Conservation (phyloP, 2,888 invertebrate genomes). For the Myathropa florea region DNA sequence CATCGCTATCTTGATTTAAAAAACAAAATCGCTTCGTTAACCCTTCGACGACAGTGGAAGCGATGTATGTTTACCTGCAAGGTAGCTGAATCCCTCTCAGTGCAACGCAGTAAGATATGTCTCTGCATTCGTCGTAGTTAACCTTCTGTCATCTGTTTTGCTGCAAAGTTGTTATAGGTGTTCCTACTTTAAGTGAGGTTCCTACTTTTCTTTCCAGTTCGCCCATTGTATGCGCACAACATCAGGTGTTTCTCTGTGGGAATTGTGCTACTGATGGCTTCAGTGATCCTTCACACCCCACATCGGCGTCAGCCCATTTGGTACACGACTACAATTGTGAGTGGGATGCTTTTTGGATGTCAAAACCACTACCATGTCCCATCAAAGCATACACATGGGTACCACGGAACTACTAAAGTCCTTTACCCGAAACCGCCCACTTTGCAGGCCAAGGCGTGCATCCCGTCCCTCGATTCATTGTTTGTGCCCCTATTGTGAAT, state of each 20-base stretch:
- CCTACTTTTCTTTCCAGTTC: background rate
- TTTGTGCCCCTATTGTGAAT: background rate
- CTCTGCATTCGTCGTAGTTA: too few species aligned
- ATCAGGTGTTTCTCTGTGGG: background rate
- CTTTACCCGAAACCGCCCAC: background rate
- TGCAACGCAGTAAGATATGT: background rate
- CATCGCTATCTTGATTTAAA: background rate
- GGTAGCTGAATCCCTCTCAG: background rate
- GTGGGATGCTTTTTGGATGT: slow-evolving; percentile 18
- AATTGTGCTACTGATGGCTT: background rate
- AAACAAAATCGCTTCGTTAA: background rate
- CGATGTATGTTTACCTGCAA: background rate
- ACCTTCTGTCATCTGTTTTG: too few species aligned
- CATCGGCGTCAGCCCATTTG: background rate
- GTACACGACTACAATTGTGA: background rate
- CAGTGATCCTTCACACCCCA: background rate
- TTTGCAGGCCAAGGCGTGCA: background rate
- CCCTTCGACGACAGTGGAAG: background rate
- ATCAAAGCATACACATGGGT: background rate
- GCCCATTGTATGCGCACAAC: background rate
- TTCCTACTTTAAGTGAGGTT: too few species aligned
- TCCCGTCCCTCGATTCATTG: background rate
- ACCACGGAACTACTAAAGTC: background rate
- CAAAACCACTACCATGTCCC: slow-evolving; percentile 14
- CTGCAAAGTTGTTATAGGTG: too few species aligned